phyloP scores from a whole-genome alignment of 1,140 invertebrate genomes.

The Magallana ariakensis region DNA sequence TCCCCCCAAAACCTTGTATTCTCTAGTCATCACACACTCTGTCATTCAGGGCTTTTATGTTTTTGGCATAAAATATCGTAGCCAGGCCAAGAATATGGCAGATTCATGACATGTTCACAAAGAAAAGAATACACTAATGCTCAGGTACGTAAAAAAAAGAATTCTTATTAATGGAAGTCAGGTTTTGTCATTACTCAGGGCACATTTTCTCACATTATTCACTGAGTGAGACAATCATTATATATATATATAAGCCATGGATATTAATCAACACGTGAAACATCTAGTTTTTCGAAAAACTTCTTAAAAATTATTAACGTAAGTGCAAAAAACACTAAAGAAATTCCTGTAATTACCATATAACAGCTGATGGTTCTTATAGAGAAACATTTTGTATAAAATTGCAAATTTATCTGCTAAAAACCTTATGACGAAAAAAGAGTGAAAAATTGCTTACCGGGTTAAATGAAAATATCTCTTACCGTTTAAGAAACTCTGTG shows the following conservation, averaged over 20 bases:
- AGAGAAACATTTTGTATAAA: too few species aligned
- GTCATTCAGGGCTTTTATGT: slow-evolving; percentile 16
- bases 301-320: too few species aligned
- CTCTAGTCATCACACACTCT: neutral
- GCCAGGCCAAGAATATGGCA: slow-evolving; percentile 22
- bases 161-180: neutral
- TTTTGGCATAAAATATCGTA: neutral
- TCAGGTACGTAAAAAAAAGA: neutral
- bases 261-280: neutral
- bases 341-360: too few species aligned
- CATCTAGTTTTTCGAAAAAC: neutral
- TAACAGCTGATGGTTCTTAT: too few species aligned
- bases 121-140: neutral
- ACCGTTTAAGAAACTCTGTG: slow-evolving; percentile 12
- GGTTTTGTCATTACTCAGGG: neutral
- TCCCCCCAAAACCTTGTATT: neutral
- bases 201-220: neutral
- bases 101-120: slow-evolving; percentile 12
- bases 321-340: too few species aligned
- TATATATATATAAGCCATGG: too few species aligned
- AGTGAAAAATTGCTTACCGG: too few species aligned
- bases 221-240: neutral
- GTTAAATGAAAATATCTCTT: neutral
- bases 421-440: too few species aligned
- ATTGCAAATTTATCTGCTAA: too few species aligned